Evolutionary conservation across 2,888 invertebrate species (phyloP).

Genomic region (Escarpia spicata): DNA sequence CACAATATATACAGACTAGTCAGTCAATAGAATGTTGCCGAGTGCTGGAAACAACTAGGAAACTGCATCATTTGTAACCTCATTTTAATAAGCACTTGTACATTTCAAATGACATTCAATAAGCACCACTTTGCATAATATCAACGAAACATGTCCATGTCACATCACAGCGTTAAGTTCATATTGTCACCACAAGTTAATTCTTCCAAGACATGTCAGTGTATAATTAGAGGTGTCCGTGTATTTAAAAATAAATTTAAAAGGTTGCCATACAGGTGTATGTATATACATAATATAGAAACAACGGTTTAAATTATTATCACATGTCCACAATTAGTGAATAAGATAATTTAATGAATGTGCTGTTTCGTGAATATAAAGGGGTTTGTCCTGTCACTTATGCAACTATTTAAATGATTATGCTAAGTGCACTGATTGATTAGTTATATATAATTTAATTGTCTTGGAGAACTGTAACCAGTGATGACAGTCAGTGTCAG

Average conservation of each 20-base stretch:
- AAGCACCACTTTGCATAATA: slow-evolving; percentile 1
- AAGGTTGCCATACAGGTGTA: too few species aligned
- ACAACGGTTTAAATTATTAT: background rate
- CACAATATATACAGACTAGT: too few species aligned
- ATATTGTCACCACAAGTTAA: background rate
- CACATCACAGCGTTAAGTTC: background rate
- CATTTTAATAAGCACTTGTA: background rate
- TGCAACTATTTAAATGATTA: background rate
- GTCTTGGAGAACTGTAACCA: background rate
- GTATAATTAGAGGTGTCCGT: too few species aligned
- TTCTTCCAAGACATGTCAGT: too few species aligned
- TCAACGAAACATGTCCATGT: background rate
- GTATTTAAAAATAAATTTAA: too few species aligned
- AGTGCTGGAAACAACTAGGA: background rate
- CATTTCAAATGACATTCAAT: background rate
- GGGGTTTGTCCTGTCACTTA: background rate
- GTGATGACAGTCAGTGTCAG: background rate
- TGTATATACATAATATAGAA: background rate
- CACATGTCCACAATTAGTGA: background rate
- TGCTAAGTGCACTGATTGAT: background rate
- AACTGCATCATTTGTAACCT: background rate
- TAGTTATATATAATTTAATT: background rate
- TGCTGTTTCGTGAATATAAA: background rate
- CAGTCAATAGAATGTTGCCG: too few species aligned
- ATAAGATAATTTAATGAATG: background rate